Conservation (phyloP, 2,797 vertebrate genomes). For the Threskiornis aethiopicus region DNA sequence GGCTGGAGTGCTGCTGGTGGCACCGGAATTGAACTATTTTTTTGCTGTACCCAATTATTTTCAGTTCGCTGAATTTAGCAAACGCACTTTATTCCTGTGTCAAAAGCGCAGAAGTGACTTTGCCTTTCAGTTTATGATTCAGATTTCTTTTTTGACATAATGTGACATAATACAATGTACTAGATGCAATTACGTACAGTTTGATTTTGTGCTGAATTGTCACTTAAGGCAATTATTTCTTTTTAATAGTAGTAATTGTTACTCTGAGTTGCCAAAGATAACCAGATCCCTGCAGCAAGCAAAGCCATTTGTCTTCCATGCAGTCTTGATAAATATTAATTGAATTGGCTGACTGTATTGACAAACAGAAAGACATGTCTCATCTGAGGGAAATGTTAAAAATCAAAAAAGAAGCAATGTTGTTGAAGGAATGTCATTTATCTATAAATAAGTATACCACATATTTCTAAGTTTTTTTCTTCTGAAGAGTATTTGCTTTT, state of each 20-base stretch:
- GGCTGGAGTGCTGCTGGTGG: not conserved
- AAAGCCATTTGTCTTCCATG: slow-evolving; percentile 10
- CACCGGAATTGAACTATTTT: accelerated
- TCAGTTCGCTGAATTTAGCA: not conserved
- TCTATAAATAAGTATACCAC: not conserved
- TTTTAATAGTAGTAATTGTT: slow-evolving; percentile 28
- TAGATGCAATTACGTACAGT: not conserved
- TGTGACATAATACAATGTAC: not conserved
- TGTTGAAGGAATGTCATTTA: not conserved
- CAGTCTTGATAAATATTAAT: not conserved
- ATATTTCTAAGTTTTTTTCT: not conserved
- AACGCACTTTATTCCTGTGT: accelerated
- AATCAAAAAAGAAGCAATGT: not conserved
- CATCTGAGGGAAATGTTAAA: not conserved
- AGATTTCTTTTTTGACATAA: not conserved
- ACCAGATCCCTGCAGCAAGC: not conserved
- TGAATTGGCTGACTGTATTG: not conserved
- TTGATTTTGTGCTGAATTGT: not conserved
- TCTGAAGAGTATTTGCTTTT: not conserved
- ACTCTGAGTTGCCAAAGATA: slow-evolving; percentile 4
- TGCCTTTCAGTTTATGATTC: not conserved
- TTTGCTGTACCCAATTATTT: not conserved
- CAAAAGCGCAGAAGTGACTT: not conserved
- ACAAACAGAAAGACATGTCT: slow-evolving; percentile 1
- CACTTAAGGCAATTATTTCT: slow-evolving; percentile 31